These are phyloP conservation scores for Chydorus sphaericus DNA, from an alignment of 2,888 invertebrate species.

Conservation along the genomic window DNA sequence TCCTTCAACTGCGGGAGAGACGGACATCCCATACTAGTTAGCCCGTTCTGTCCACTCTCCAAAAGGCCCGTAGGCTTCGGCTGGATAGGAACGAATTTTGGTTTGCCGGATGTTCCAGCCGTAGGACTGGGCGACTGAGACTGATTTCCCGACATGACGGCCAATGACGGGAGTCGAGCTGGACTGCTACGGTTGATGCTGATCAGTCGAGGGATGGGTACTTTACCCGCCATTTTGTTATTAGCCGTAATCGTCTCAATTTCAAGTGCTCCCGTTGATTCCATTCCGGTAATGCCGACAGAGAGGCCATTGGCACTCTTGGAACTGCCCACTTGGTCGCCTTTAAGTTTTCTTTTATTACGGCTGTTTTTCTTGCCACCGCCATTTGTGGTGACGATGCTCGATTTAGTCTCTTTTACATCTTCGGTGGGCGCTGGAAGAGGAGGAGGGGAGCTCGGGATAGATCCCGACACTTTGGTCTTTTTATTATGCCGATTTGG, in stretches of 20 bases:
- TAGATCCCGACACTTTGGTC: slow-evolving; percentile 10
- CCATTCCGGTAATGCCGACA: neutral
- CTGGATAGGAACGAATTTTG: slow-evolving; percentile 39
- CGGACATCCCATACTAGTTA: slow-evolving; percentile 6
- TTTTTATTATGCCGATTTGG: slow-evolving; percentile 12
- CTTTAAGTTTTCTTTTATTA: slow-evolving; percentile 1
- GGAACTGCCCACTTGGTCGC: neutral
- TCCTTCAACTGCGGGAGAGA: slow-evolving; percentile 10
- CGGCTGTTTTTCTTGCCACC: neutral
- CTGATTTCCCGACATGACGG: neutral
- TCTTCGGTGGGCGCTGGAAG: neutral
- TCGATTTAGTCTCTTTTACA: neutral
- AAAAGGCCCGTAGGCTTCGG: slow-evolving; percentile 28
- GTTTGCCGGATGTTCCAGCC: slow-evolving; percentile 18
- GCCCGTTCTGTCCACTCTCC: neutral
- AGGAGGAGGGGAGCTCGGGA: neutral
- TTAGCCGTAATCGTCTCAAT: neutral
- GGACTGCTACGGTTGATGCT: slow-evolving; percentile 37
- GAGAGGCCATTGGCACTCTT: neutral
- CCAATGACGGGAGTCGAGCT: neutral
- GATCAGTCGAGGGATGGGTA: slow-evolving; percentile 19
- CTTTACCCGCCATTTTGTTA: slow-evolving; percentile 16
- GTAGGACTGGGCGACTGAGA: slow-evolving; percentile 7
- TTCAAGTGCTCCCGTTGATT: neutral
- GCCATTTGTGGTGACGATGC: neutral